Percentiles rank a stretch among this genome's conserved stretches.
phyloP scores from a whole-genome alignment of 2,888 invertebrate genomes.

The Capitulum mitella region DNA sequence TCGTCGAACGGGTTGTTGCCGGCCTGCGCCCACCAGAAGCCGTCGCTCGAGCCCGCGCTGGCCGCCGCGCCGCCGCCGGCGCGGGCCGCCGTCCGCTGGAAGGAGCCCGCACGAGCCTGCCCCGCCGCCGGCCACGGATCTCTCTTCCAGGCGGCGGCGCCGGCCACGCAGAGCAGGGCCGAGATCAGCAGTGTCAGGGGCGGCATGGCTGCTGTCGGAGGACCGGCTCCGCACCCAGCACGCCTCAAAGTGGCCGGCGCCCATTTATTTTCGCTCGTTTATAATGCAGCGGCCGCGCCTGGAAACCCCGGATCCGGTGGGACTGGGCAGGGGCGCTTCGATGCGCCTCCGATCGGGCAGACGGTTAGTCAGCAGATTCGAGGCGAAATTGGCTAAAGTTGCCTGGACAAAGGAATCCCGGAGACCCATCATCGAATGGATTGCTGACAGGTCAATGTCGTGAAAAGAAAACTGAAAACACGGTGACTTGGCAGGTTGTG shows the following conservation, averaged over 20 bases:
- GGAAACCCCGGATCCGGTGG: background rate
- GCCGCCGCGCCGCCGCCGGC: background rate
- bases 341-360: background rate
- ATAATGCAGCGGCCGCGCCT: background rate
- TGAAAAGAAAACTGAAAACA: too few relatives aligned
- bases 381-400: background rate
- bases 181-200: background rate
- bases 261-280: background rate
- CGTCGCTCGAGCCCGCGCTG: background rate
- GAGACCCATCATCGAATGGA: too few relatives aligned
- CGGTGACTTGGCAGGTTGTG: too few relatives aligned
- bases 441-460: too few relatives aligned
- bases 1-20: background rate
- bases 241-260: background rate
- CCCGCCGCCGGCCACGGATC: slow-evolving; percentile 5
- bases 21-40: background rate
- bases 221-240: background rate
- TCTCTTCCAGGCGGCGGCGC: background rate
- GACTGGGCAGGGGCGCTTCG: background rate
- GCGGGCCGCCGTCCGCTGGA: too few relatives aligned
- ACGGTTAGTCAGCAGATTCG: background rate
- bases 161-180: background rate
- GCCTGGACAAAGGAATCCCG: too few relatives aligned
- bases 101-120: background rate
- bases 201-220: background rate